Conservation (phyloP, 2,113 vertebrate genomes). For the Lynx canadensis region DNA sequence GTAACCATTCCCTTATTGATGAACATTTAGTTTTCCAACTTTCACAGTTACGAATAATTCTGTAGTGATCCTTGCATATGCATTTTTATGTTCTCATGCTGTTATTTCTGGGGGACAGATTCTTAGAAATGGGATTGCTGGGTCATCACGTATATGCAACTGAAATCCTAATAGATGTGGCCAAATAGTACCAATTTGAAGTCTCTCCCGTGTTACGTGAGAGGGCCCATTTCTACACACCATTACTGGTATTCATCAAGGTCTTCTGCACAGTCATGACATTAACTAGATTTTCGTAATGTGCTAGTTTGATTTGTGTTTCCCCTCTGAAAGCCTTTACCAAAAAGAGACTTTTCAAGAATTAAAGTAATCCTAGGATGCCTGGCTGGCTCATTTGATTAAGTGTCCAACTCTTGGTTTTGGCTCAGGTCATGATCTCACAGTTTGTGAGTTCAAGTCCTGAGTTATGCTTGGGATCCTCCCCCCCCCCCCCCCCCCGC, state of each 20-base stretch:
- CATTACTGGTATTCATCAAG: not conserved
- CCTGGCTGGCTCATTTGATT: too few species aligned
- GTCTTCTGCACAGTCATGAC: not conserved
- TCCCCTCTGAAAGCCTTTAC: not conserved
- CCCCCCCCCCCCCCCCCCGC: too few species aligned
- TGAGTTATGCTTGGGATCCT: too few species aligned
- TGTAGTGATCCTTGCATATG: not conserved
- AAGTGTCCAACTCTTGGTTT: too few species aligned
- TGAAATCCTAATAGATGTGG: not conserved
- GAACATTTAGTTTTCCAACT: conserved; percentile 17
- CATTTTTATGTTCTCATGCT: not conserved
- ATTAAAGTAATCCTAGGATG: not conserved
- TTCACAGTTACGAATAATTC: not conserved
- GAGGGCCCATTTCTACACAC: not conserved
- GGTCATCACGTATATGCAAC: not conserved
- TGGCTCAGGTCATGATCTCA: too few species aligned
- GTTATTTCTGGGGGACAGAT: not conserved
- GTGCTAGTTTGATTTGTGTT: not conserved
- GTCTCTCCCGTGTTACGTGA: not conserved
- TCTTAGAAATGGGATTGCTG: not conserved
- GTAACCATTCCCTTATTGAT: not conserved
- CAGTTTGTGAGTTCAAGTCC: too few species aligned
- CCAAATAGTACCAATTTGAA: not conserved
- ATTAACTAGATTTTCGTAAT: not conserved
- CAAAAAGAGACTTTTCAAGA: not conserved